Evolutionary conservation across 2,888 invertebrate genomes (phyloP).

Genomic region (Glomeris marginata): DNA sequence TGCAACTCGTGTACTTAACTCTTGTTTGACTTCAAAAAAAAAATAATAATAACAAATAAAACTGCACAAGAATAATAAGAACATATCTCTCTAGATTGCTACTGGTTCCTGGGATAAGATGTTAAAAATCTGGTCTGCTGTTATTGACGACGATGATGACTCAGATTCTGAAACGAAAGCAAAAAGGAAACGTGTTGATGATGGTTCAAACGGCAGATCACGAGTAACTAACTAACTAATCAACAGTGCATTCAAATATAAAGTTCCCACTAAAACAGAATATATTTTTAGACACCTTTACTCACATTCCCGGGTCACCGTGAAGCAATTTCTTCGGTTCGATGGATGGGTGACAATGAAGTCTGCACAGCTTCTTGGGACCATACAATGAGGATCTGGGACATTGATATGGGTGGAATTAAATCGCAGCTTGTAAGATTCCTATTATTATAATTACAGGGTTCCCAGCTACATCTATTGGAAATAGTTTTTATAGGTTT

Average conservation of each 20-base stretch:
- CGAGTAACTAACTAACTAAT: conserved; percentile 12
- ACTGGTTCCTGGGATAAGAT: conserved; percentile 88
- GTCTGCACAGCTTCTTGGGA: conserved; percentile 86
- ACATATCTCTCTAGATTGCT: conserved; percentile 37
- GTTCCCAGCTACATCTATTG: not conserved
- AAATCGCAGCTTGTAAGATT: conserved; percentile 52
- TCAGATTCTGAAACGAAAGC: conserved; percentile 21
- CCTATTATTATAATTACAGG: no score
- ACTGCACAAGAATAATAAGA: not conserved
- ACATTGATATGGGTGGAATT: conserved; percentile 66
- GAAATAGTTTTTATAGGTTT: not conserved
- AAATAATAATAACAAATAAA: not conserved
- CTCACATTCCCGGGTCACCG: conserved; percentile 82
- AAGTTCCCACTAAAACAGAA: no score
- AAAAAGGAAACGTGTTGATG: conserved; percentile 18
- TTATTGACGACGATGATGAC: conserved; percentile 21
- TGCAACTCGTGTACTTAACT: conserved; percentile 26
- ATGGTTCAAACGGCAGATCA: no score
- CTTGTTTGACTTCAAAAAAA: not conserved
- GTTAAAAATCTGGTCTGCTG: conserved; percentile 72
- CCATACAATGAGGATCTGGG: conserved; percentile 89
- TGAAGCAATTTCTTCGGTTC: conserved; percentile 70
- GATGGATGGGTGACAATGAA: conserved; percentile 66
- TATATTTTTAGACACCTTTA: conserved; percentile 45
- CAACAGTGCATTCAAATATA: not conserved